phyloP scores from a whole-genome alignment of 1,140 invertebrate species.

The Drosophila burlai region DNA sequence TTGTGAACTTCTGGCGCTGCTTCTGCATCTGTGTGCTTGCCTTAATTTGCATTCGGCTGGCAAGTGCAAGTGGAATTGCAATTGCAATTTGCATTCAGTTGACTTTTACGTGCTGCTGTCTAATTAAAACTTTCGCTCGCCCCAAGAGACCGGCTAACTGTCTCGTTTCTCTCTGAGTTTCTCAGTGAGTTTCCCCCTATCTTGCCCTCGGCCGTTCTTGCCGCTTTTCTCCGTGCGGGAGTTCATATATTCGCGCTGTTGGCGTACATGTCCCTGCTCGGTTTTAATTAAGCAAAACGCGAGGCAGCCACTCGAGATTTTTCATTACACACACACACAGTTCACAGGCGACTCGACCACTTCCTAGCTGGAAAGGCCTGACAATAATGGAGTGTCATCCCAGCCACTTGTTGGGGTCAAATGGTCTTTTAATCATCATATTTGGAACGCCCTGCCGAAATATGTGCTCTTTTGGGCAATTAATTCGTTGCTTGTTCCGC shows the following conservation, averaged over 20 bases:
- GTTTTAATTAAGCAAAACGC: constrained; percentile 82
- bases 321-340: constrained; percentile 57
- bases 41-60: constrained; percentile 67
- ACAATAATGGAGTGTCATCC: constrained; percentile 22
- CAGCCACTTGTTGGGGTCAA: constrained; percentile 42
- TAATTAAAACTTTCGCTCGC: constrained; percentile 76
- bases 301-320: constrained; percentile 71
- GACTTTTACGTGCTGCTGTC: constrained; percentile 75
- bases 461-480: constrained; percentile 57
- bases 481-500: constrained; percentile 57
- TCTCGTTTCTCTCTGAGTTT: constrained; percentile 11
- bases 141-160: constrained; percentile 34
- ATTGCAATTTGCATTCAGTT: constrained; percentile 76
- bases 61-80: constrained; percentile 68
- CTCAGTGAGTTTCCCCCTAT: neutral
- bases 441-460: constrained; percentile 16
- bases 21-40: constrained; percentile 46
- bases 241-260: constrained; percentile 18
- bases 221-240: constrained; percentile 23
- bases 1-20: constrained; percentile 25
- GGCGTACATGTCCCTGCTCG: constrained; percentile 56
- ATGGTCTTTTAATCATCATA: constrained; percentile 66
- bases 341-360: neutral
- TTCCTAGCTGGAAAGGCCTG: neutral
- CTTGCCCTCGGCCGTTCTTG: neutral